A percentile compares a stretch with the other conserved stretches of the same genome.
Conservation (phyloP, 2,797 vertebrate genomes). For the Eulemur mongoz region DNA sequence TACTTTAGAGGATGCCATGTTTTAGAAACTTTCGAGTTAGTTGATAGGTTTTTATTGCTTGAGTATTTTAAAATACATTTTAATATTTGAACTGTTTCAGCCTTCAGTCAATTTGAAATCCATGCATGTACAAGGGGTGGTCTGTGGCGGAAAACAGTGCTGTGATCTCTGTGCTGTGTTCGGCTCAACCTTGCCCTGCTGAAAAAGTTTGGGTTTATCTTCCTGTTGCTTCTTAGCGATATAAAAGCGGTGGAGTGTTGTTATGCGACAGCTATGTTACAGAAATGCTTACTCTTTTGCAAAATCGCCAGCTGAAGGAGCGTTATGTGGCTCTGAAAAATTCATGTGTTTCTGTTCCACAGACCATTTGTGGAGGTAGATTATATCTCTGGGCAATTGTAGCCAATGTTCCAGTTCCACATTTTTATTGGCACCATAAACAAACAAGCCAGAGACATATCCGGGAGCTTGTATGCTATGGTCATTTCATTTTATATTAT, state of each 20-base stretch:
- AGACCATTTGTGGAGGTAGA: not conserved
- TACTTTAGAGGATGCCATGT: not conserved
- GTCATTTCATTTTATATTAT: not conserved
- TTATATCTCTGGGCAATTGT: not conserved
- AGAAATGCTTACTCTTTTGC: not conserved
- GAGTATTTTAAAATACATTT: not conserved
- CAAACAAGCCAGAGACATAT: not conserved
- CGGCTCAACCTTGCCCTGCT: not conserved
- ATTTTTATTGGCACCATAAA: not conserved
- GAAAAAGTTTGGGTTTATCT: conserved; percentile 40
- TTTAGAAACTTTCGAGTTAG: not conserved
- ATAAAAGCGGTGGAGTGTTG: not conserved
- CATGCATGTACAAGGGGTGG: not conserved
- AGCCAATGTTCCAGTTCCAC: not conserved
- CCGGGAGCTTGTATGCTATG: not conserved
- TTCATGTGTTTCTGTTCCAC: not conserved
- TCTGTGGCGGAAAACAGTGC: too few species aligned
- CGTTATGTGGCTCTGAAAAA: conserved; percentile 28
- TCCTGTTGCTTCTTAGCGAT: not conserved
- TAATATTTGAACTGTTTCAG: not conserved
- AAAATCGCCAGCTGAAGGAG: not conserved
- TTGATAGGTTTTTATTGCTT: not conserved
- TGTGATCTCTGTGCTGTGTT: too few species aligned
- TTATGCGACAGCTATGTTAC: not conserved
- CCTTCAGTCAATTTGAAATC: not conserved